These are phyloP conservation scores for Elephantulus edwardii DNA, from an alignment of 2,113 vertebrate genomes.

Conservation along the genomic window DNA sequence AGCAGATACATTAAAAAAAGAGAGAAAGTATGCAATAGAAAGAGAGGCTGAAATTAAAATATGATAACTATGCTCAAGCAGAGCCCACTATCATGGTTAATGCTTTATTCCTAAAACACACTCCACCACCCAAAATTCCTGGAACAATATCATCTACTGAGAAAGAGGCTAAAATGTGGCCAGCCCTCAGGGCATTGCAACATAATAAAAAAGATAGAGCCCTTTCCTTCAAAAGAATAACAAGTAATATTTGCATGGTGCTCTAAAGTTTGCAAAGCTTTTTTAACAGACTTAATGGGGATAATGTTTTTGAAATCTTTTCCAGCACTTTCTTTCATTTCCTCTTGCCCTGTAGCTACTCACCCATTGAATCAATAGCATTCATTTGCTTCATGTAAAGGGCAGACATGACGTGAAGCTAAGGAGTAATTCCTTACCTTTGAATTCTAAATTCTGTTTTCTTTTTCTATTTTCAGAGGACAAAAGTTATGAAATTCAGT, in stretches of 20 bases:
- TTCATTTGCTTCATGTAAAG: not conserved
- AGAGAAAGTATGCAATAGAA: not conserved
- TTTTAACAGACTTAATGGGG: not conserved
- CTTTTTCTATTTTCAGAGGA: not conserved
- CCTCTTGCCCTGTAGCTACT: not conserved
- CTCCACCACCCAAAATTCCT: not conserved
- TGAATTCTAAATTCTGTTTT: not conserved
- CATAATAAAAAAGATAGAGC: not conserved
- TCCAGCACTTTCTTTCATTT: not conserved
- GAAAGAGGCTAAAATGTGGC: not conserved
- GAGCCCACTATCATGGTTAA: not conserved
- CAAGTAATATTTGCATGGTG: not conserved
- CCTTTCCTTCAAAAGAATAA: not conserved
- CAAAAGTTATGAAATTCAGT: not conserved
- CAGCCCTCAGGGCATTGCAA: not conserved
- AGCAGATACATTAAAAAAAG: not conserved
- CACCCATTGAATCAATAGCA: not conserved
- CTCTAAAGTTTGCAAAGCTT: not conserved
- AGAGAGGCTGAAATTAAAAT: not conserved
- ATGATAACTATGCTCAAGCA: not conserved
- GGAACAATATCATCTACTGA: not conserved
- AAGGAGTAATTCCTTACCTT: not conserved
- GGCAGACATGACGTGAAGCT: not conserved
- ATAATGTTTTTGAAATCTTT: not conserved
- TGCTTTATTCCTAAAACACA: not conserved